Conservation (phyloP, 2,113 vertebrate genomes). For the Geococcyx californianus region DNA sequence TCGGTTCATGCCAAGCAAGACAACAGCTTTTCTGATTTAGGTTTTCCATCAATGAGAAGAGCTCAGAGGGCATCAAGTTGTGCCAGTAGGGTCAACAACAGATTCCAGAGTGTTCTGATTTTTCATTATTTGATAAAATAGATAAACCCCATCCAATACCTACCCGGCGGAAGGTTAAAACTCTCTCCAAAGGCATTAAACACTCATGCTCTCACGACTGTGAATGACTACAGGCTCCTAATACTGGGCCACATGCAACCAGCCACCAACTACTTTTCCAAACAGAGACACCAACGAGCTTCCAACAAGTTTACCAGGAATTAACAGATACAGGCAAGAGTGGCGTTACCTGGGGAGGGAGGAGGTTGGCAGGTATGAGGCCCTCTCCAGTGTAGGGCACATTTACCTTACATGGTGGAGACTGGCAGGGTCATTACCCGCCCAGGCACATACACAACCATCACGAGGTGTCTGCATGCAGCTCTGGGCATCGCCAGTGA, state of each 20-base stretch:
- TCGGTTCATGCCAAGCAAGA: neutral
- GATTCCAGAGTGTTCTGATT: neutral
- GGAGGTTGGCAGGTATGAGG: neutral
- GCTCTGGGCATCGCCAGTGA: neutral
- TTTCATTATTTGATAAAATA: constrained; percentile 33
- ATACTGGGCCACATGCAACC: neutral
- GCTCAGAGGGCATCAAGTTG: neutral
- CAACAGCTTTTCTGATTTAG: neutral
- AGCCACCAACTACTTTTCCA: neutral
- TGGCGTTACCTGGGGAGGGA: neutral
- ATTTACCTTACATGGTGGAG: neutral
- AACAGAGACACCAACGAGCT: neutral
- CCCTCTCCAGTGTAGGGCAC: neutral
- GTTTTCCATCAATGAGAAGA: constrained; percentile 4
- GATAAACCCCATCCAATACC: neutral
- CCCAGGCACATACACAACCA: neutral
- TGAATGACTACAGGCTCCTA: neutral
- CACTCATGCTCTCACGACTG: neutral
- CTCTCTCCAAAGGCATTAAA: neutral
- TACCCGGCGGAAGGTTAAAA: neutral
- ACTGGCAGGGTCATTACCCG: neutral
- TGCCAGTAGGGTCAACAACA: neutral
- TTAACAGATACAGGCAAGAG: neutral
- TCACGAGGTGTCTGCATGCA: neutral
- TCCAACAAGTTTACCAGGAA: neutral